Evolutionary conservation across 1,140 invertebrate genomes (phyloP).

Genomic region (Medauroidea extradentata): DNA sequence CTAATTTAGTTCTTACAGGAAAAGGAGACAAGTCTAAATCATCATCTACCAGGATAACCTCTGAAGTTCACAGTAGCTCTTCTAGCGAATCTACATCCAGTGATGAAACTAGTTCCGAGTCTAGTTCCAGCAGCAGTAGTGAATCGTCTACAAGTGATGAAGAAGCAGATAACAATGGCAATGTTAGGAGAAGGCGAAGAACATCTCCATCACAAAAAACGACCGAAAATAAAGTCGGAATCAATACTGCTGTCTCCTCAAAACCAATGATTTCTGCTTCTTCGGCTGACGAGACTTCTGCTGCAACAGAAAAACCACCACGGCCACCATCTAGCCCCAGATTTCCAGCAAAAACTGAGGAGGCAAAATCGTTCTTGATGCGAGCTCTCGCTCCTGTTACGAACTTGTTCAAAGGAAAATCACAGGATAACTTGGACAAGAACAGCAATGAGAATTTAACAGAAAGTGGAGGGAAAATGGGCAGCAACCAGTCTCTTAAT

Average conservation of each 20-base stretch:
- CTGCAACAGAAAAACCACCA: constrained; percentile 51
- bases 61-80: constrained; percentile 35
- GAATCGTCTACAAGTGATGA: constrained; percentile 26
- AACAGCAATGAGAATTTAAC: constrained; percentile 5
- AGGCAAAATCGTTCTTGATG: constrained; percentile 66
- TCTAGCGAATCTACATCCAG: constrained; percentile 20
- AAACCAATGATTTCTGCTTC: constrained; percentile 32
- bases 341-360: constrained; percentile 50
- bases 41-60: constrained; percentile 33
- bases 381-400: constrained; percentile 62
- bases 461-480: background rate
- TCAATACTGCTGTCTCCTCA: too few relatives aligned
- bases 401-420: constrained; percentile 48
- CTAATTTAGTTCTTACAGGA: background rate
- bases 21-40: constrained; percentile 21
- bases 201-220: constrained; percentile 3
- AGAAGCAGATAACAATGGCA: background rate
- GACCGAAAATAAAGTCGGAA: too few relatives aligned
- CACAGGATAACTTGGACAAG: constrained; percentile 37
- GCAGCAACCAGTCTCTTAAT: background rate
- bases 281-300: constrained; percentile 53
- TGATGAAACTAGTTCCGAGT: constrained; percentile 34
- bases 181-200: constrained; percentile 8
- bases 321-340: constrained; percentile 47
- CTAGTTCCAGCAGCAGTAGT: constrained; percentile 36